Evolutionary conservation across 2,797 vertebrate species (phyloP).

Genomic region (Oryzias dopingdopingensis): DNA sequence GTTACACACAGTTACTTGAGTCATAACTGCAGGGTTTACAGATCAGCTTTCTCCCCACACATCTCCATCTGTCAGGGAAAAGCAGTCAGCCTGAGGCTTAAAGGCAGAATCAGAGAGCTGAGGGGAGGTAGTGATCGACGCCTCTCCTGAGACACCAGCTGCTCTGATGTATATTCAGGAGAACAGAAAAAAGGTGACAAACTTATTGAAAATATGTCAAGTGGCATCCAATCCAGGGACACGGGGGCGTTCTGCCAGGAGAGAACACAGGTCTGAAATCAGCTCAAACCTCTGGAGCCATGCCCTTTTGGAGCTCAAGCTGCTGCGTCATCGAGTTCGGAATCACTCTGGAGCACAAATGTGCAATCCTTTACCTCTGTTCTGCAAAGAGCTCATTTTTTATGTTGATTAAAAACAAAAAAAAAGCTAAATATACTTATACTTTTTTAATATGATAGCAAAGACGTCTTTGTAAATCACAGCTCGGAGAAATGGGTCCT

Average conservation of each 20-base stretch:
- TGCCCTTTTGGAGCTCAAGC: conserved; percentile 59
- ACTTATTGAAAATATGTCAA: conserved; percentile 78
- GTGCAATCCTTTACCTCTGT: conserved; percentile 4
- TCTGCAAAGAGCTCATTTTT: conserved; percentile 1
- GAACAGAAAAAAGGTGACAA: conserved; percentile 72
- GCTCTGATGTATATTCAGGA: conserved; percentile 74
- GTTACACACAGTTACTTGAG: conserved; percentile 31
- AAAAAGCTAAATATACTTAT: background rate
- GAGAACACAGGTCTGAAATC: conserved; percentile 43
- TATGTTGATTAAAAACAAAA: background rate
- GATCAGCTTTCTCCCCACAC: conserved; percentile 31
- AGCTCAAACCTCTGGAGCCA: conserved; percentile 46
- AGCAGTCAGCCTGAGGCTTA: conserved; percentile 32
- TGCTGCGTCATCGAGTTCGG: conserved; percentile 62
- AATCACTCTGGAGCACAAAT: conserved; percentile 29
- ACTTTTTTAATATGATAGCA: background rate
- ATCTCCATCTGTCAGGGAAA: conserved; percentile 45
- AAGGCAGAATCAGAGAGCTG: conserved; percentile 40
- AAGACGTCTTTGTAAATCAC: background rate
- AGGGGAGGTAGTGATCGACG: conserved; percentile 37
- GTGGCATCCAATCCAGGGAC: conserved; percentile 67
- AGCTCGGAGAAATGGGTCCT: background rate
- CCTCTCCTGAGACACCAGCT: conserved; percentile 50
- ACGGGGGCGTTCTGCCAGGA: conserved; percentile 58
- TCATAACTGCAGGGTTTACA: conserved; percentile 41